A percentile compares a stretch with the other conserved stretches of the same genome.
Evolutionary conservation across 2,888 invertebrate genomes (phyloP).

Genomic region (Atethmia centrago): DNA sequence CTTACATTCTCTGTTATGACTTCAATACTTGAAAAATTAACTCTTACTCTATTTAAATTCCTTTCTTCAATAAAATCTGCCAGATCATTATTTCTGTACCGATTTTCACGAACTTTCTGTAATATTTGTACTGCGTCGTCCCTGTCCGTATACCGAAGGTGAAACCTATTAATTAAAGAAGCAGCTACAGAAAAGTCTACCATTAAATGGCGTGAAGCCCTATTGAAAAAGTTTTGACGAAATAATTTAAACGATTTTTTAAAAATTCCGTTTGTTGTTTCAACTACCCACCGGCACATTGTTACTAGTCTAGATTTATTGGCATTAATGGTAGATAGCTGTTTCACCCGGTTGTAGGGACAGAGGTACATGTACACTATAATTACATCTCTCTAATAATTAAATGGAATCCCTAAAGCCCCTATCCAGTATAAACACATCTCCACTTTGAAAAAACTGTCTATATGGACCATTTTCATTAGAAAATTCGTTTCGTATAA

Average conservation of each 20-base stretch:
- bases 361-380: conserved; percentile 2
- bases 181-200: conserved; percentile 1
- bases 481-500: too few relatives aligned
- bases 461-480: too few relatives aligned
- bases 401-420: conserved; percentile 5
- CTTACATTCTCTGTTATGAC: too few relatives aligned
- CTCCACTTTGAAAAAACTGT: too few relatives aligned
- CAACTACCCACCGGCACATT: neutral
- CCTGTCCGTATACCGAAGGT: conserved; percentile 1
- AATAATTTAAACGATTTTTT: too few relatives aligned
- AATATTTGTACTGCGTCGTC: neutral
- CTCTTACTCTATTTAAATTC: too few relatives aligned
- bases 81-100: too few relatives aligned
- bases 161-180: neutral
- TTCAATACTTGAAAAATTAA: too few relatives aligned
- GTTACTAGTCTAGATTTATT: conserved; percentile 7
- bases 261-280: neutral
- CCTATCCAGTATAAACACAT: too few relatives aligned
- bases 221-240: neutral
- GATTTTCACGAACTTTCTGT: too few relatives aligned
- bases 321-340: neutral
- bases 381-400: conserved; percentile 6
- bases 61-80: too few relatives aligned
- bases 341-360: conserved; percentile 7
- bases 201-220: neutral